These are phyloP conservation scores for Ischnura elegans DNA, from an alignment of 2,888 invertebrate species.

Conservation along the genomic window DNA sequence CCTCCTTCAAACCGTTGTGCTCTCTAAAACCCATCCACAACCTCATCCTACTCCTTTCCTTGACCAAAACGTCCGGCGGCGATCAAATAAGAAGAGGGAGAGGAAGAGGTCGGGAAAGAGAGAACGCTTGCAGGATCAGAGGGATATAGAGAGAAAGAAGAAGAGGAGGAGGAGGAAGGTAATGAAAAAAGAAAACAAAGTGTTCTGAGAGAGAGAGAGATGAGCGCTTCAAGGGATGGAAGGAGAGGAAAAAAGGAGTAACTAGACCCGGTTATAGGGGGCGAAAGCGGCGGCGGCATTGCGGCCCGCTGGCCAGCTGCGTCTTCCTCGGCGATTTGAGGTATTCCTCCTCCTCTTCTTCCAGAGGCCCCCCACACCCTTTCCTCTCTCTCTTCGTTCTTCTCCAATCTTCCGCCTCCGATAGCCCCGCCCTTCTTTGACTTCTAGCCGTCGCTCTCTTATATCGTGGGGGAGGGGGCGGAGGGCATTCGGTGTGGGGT, in stretches of 20 bases:
- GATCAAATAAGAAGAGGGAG: constrained; percentile 14
- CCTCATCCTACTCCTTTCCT: background rate
- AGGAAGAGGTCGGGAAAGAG: too few species aligned
- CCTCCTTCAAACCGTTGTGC: background rate
- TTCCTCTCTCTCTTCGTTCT: background rate
- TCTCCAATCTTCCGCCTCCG: background rate
- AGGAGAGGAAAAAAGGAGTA: constrained; percentile 11
- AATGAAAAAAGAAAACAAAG: background rate
- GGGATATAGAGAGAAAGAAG: background rate
- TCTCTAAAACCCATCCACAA: background rate
- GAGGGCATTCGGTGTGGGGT: background rate
- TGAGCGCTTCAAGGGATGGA: too few species aligned
- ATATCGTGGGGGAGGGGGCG: background rate
- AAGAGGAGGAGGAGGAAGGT: too few species aligned
- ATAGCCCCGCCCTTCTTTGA: background rate
- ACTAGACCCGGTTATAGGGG: constrained; percentile 25
- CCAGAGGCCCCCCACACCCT: background rate
- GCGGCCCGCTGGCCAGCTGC: constrained; percentile 51
- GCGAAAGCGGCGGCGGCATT: background rate
- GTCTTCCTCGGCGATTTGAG: background rate
- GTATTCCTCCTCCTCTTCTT: background rate
- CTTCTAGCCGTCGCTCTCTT: background rate
- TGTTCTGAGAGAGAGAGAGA: too few species aligned
- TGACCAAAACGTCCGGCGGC: constrained; percentile 12
- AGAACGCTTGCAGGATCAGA: background rate